phyloP scores from a whole-genome alignment of 2,113 vertebrate genomes.

The Sinocyclocheilus anophthalmus region DNA sequence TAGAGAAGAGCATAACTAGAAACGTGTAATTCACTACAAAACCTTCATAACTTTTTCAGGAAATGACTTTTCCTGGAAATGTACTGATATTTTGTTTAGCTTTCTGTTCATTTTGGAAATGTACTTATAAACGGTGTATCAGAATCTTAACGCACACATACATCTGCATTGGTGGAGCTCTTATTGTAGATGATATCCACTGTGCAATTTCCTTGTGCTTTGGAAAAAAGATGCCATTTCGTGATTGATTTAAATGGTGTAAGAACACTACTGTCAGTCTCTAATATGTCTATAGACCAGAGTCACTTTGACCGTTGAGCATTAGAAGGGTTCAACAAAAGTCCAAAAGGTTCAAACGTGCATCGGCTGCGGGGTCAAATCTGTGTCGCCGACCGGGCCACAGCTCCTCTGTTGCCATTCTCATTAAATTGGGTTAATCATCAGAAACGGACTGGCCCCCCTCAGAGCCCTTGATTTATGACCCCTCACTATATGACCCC shows the following conservation, averaged over 20 bases:
- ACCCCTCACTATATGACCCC: conserved; percentile 70
- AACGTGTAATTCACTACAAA: neutral
- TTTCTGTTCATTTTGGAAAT: neutral
- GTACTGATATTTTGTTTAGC: neutral
- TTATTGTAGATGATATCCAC: neutral
- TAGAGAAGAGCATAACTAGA: neutral
- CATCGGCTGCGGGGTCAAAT: conserved; percentile 47
- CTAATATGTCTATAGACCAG: neutral
- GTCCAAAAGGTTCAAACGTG: conserved; percentile 41
- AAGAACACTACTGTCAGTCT: neutral
- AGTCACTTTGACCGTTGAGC: neutral
- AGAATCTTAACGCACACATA: neutral
- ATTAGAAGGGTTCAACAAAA: conserved; percentile 41
- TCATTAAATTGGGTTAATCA: conserved; percentile 73
- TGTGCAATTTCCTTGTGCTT: neutral
- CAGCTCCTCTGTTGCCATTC: conserved; percentile 43
- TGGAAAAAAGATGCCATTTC: neutral
- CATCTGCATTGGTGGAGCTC: neutral
- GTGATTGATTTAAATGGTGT: neutral
- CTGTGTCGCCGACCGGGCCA: conserved; percentile 36
- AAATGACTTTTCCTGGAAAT: neutral
- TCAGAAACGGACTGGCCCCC: conserved; percentile 62
- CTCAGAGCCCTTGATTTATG: conserved; percentile 73
- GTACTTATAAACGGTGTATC: neutral
- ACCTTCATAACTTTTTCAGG: neutral